These are phyloP conservation scores for Nixonia krombeini DNA, from an alignment of 1,140 invertebrate species.

Conservation along the genomic window DNA sequence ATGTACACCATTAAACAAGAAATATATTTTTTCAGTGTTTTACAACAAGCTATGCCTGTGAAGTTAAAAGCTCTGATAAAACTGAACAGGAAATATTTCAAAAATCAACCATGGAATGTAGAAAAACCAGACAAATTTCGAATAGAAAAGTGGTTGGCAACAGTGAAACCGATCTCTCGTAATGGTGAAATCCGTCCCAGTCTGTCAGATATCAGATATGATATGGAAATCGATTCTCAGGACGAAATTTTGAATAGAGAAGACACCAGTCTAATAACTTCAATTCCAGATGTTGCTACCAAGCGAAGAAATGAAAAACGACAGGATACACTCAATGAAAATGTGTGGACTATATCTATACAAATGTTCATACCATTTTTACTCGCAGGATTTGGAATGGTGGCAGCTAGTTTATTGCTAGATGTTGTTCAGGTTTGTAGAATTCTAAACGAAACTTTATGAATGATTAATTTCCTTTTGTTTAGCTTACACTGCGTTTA, in stretches of 20 bases:
- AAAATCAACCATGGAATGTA: constrained; percentile 45
- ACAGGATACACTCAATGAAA: constrained; percentile 57
- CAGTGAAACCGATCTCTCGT: too few species aligned
- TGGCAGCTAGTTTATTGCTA: constrained; percentile 87
- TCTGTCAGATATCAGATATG: constrained; percentile 56
- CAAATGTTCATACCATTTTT: constrained; percentile 93
- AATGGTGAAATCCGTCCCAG: constrained; percentile 60
- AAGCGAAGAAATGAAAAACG: constrained; percentile 39
- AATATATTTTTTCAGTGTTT: too few species aligned
- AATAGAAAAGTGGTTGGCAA: constrained; percentile 65
- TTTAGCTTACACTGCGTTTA: too few species aligned
- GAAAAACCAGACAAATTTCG: neutral
- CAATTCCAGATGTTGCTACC: constrained; percentile 24
- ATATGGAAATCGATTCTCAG: constrained; percentile 62
- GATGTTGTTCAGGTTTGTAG: constrained; percentile 82
- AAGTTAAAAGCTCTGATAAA: constrained; percentile 62
- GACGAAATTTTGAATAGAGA: constrained; percentile 50
- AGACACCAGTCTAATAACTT: constrained; percentile 56
- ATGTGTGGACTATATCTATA: constrained; percentile 78
- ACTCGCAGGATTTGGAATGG: constrained; percentile 93
- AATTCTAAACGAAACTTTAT: too few species aligned
- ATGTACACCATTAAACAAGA: too few species aligned
- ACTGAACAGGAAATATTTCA: constrained; percentile 24
- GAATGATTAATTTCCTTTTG: too few species aligned
- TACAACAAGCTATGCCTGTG: too few species aligned